phyloP scores from a whole-genome alignment of 2,797 vertebrate genomes.

The Clarias pachynema region DNA sequence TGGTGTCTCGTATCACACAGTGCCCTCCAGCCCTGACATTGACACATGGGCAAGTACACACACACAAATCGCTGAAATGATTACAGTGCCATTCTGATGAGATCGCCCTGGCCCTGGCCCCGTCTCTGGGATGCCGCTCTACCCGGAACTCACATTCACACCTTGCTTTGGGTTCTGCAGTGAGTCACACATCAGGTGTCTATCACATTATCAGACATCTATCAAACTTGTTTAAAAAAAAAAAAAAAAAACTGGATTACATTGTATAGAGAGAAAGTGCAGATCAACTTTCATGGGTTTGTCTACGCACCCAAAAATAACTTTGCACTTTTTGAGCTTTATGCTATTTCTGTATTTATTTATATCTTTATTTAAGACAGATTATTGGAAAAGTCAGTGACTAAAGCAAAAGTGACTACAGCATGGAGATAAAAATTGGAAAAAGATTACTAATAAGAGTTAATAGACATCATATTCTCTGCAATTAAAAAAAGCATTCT shows the following conservation, averaged over 20 bases:
- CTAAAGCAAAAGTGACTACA: not conserved
- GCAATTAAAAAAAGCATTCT: not conserved
- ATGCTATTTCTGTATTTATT: too few species aligned
- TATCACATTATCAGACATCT: not conserved
- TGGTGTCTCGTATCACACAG: conserved; percentile 34
- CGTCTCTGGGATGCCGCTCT: conserved; percentile 13
- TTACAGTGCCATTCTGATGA: not conserved
- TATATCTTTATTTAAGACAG: too few species aligned
- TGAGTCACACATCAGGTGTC: not conserved
- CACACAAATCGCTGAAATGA: conserved; percentile 43
- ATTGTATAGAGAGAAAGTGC: not conserved
- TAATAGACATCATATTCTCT: not conserved
- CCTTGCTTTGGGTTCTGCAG: not conserved
- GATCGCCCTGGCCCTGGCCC: conserved; percentile 31
- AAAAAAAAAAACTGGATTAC: not conserved
- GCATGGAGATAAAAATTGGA: not conserved
- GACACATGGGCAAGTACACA: conserved; percentile 14
- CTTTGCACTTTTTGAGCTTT: too few species aligned
- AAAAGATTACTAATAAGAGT: not conserved
- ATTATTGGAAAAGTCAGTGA: not conserved
- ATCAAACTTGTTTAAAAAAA: not conserved
- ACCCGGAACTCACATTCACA: not conserved
- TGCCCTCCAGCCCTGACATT: not conserved
- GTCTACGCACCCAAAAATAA: not conserved
- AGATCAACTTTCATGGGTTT: not conserved